These are phyloP conservation scores for Drosophila mimica DNA, from an alignment of 2,888 invertebrate species.

Conservation along the genomic window DNA sequence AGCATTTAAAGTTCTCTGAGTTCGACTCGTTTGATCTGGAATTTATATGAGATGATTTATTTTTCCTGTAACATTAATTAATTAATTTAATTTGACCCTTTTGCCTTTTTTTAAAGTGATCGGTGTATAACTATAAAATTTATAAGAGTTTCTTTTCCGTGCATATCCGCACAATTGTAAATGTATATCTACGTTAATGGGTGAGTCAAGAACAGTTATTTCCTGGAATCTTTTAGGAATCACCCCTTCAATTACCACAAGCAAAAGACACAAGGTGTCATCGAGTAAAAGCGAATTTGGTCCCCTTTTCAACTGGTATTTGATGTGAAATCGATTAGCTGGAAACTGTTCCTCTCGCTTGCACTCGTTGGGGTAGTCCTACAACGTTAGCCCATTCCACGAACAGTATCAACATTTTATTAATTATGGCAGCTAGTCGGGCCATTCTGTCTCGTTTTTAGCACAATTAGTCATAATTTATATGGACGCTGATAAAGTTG, in stretches of 20 bases:
- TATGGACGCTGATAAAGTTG: conserved; percentile 66
- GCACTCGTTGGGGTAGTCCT: conserved; percentile 45
- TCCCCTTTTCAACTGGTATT: not conserved
- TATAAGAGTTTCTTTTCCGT: not conserved
- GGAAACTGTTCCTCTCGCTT: not conserved
- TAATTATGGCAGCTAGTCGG: conserved; percentile 55
- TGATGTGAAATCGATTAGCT: not conserved
- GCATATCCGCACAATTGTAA: not conserved
- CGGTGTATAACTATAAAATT: not conserved
- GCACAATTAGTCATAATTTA: conserved; percentile 82
- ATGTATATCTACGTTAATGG: not conserved
- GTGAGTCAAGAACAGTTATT: not conserved
- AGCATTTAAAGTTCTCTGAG: not conserved
- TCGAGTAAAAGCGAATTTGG: not conserved
- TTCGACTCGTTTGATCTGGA: not conserved
- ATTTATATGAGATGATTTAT: not conserved
- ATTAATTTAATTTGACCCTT: too few relatives aligned
- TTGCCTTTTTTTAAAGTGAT: not conserved
- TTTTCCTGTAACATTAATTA: not conserved
- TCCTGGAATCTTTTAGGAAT: not conserved
- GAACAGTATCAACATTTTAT: conserved; percentile 57
- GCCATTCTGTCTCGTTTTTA: conserved; percentile 72
- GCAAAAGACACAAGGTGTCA: not conserved
- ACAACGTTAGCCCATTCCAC: not conserved
- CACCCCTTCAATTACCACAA: not conserved